A percentile compares a stretch with the other conserved stretches of the same genome.
Evolutionary conservation across 1,140 invertebrate genomes (phyloP).

Genomic region (Drosophila sturtevanti): DNA sequence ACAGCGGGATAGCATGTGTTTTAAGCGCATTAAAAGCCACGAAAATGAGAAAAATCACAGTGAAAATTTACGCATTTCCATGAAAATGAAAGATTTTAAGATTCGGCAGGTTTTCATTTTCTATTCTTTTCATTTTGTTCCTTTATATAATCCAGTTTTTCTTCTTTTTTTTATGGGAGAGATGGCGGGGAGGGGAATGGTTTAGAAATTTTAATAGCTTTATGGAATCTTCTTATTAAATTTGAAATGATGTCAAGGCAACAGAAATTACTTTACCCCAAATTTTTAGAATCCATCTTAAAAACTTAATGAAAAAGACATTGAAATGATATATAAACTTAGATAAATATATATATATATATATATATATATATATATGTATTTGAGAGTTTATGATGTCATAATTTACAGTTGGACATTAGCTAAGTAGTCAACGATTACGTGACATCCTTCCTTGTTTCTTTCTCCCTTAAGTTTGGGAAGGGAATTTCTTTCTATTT

Average conservation of each 20-base stretch:
- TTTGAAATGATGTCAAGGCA: neutral
- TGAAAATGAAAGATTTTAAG: neutral
- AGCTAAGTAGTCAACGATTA: conserved; percentile 1
- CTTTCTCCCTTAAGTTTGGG: neutral
- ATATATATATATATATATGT: neutral
- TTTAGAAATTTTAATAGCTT: neutral
- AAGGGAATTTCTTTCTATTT: neutral
- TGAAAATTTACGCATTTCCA: neutral
- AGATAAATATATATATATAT: neutral
- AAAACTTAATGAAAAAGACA: neutral
- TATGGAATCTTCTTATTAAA: conserved; percentile 23
- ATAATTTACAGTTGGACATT: conserved; percentile 1
- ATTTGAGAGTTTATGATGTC: neutral
- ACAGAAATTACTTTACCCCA: neutral
- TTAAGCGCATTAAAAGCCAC: conserved; percentile 26
- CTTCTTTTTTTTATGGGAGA: too few relatives aligned
- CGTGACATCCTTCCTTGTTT: neutral
- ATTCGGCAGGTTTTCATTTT: neutral
- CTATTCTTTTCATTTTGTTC: neutral
- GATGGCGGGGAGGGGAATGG: too few relatives aligned
- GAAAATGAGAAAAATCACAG: conserved; percentile 20
- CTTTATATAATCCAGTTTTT: neutral
- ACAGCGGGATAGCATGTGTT: conserved; percentile 34
- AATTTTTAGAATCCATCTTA: conserved; percentile 1
- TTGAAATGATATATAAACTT: neutral